Percentiles rank a stretch among this genome's conserved stretches.
phyloP scores from a whole-genome alignment of 1,140 invertebrate species.

The Aphis craccivora region DNA sequence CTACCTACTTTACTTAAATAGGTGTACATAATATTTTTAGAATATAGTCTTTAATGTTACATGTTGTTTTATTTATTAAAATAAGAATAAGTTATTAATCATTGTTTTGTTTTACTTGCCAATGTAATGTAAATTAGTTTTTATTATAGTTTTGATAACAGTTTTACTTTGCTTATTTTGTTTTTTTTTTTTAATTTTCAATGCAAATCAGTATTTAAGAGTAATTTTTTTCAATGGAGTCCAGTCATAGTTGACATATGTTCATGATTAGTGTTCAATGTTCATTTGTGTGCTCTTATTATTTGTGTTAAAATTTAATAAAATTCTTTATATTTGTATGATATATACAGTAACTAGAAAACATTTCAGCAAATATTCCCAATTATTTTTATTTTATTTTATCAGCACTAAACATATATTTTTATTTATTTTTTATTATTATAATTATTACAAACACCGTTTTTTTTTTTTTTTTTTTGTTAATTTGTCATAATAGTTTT shows the following conservation, averaged over 20 bases:
- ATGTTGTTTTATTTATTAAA: constrained; percentile 50
- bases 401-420: not conserved
- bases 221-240: constrained; percentile 29
- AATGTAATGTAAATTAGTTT: constrained; percentile 46
- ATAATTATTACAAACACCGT: not conserved
- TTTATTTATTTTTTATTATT: not conserved
- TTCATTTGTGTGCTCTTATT: not conserved
- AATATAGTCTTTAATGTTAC: not conserved
- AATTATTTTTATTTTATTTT: not conserved
- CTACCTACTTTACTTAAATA: constrained; percentile 35
- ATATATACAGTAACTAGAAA: not conserved
- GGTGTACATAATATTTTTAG: not conserved
- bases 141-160: not conserved
- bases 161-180: not conserved
- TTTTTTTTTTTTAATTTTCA: not conserved
- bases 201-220: constrained; percentile 2
- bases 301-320: not conserved
- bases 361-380: not conserved
- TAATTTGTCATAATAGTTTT: constrained; percentile 10
- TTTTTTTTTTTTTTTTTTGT: constrained; percentile 16
- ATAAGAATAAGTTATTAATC: constrained; percentile 30
- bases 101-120: constrained; percentile 53
- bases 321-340: not conserved
- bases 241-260: constrained; percentile 22
- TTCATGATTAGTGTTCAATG: not conserved